Evolutionary conservation across 2,888 invertebrate genomes (phyloP), one percentile per base, ranked within the genome.

Genomic region (Willowsia nigromaculata): DNA sequence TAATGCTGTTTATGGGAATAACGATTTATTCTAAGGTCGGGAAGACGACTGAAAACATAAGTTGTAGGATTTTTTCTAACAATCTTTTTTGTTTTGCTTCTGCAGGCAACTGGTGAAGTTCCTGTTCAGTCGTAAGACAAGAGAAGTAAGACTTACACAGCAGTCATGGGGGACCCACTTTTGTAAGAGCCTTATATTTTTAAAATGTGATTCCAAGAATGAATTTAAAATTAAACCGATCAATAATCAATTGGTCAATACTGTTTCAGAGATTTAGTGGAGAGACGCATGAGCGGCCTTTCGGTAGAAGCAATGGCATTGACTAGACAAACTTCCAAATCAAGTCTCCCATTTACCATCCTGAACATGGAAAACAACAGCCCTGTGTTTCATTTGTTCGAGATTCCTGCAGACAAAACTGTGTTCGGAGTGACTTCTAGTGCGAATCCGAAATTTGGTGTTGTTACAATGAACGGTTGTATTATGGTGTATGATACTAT

Each of bases 201-300:
- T 27, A 30, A 5, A 30, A 40, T 47, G 4, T 76, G 43, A 15
- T 96, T 25, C n/a, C n/a, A n/a, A n/a, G n/a, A n/a, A n/a, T n/a
- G n/a, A n/a, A n/a, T n/a, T n/a, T n/a, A n/a, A n/a, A n/a, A n/a
- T n/a, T n/a, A n/a, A n/a, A n/a, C n/a, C n/a, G n/a, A n/a, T n/a
- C n/a, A n/a, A n/a, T n/a, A n/a, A n/a, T n/a, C n/a, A n/a, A n/a
- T n/a, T n/a, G n/a, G n/a, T n/a, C n/a, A n/a, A n/a, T n/a, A n/a
- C n/a, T n/a, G n/a, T n/a, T n/a, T n/a, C 13, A 86, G 86, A 18
- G 86, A 86, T 0, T 40, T 33, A 1, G 86, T 86, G 11, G 86
- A 86, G 18, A 65, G 68, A 33, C 18, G 43, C 25, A 33, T 86
- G 68, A 80, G 43, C 25, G 81, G 56, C n/a, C 18, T 87, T 5